Base-by-base conservation (phyloP, 2,113 vertebrate genomes). In the Lipophrys pholis region DNA sequence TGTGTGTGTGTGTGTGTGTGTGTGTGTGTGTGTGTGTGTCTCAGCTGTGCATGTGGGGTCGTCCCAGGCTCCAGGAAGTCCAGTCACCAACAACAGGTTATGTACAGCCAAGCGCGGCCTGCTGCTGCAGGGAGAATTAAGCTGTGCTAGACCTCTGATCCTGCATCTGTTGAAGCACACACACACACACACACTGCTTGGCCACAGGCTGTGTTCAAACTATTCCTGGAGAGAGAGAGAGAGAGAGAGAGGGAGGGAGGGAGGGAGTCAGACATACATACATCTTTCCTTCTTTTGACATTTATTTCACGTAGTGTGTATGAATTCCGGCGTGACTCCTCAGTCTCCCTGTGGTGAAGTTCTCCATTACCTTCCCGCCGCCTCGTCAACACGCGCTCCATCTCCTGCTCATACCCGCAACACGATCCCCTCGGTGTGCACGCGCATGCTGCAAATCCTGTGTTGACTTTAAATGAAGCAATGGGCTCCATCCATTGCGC, bases 111-210 rank as follows among this genome's bases (percentile, higher is more conserved):
- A 56, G 61, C 76, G 57, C 67, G 54, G 76, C 57, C 81, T 55
- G 56, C 69, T 50, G 65, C 66, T 69, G 69, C 46, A 52, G 67
- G 15, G 56, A 51, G 80, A 80, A 73, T 88, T 82, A 73, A 84
- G 63, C 80, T 35, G 75, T 71, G 71, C 63, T 81, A 62, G 59
- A 57, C 69, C 79, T 84, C 83, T 87, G 78, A 73, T 82, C 66
- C 78, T 60, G 76, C 78, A 82, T 80, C 75, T 72, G 66, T 55
- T 54, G 39, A 73, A 43, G 50, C 48, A 21, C 65, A 79, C 15
- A 35, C 49, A 55, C 63, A 30, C 21, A 30, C 55, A 45, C 49
- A 53, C 39, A n/a, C 21, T 21, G 38, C 17, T 8, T 15, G 58
- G 38, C 30, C 46, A 10, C 73, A 43, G 53, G 61, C 57, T 63